A percentile compares a stretch with the other conserved stretches of the same genome.
phyloP scores from a whole-genome alignment of 2,888 invertebrate genomes.

The Aproaerema taeniolella region DNA sequence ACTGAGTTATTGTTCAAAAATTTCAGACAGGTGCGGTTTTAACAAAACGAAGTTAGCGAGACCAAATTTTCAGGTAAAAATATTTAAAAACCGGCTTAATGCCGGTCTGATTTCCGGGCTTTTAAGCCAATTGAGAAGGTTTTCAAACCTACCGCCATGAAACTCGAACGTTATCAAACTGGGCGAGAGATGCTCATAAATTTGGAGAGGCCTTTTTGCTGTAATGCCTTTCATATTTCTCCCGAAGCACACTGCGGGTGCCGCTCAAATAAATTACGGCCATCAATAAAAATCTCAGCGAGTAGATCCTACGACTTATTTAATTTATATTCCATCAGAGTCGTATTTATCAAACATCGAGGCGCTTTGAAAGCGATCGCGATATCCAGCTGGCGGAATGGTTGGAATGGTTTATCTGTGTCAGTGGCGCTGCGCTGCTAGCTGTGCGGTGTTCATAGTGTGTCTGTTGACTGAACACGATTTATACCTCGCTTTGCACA shows the following conservation, averaged over 20 bases:
- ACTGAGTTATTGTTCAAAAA: too few relatives aligned
- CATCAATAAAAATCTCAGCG: conserved; percentile 75
- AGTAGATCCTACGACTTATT: conserved; percentile 70
- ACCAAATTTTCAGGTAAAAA: too few relatives aligned
- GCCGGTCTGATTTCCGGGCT: conserved; percentile 37
- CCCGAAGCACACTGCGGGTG: conserved; percentile 68
- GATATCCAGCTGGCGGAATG: neutral
- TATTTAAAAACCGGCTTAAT: conserved; percentile 23
- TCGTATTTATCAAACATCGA: conserved; percentile 68
- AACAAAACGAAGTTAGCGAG: too few relatives aligned
- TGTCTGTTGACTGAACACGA: too few relatives aligned
- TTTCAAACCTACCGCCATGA: conserved; percentile 42
- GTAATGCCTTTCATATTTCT: conserved; percentile 77
- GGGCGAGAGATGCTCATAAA: conserved; percentile 70
- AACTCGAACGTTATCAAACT: conserved; percentile 62
- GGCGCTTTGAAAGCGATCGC: conserved; percentile 37
- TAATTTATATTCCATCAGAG: conserved; percentile 74
- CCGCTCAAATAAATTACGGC: conserved; percentile 74
- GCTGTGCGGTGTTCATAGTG: too few relatives aligned
- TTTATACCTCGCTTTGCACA: too few relatives aligned
- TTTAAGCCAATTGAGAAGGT: conserved; percentile 48
- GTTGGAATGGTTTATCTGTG: too few relatives aligned
- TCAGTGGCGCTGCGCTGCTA: too few relatives aligned
- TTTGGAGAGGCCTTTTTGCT: conserved; percentile 71
- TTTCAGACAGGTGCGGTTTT: too few relatives aligned